Conservation (phyloP, 1,140 invertebrate species). For the Bombus impatiens region DNA sequence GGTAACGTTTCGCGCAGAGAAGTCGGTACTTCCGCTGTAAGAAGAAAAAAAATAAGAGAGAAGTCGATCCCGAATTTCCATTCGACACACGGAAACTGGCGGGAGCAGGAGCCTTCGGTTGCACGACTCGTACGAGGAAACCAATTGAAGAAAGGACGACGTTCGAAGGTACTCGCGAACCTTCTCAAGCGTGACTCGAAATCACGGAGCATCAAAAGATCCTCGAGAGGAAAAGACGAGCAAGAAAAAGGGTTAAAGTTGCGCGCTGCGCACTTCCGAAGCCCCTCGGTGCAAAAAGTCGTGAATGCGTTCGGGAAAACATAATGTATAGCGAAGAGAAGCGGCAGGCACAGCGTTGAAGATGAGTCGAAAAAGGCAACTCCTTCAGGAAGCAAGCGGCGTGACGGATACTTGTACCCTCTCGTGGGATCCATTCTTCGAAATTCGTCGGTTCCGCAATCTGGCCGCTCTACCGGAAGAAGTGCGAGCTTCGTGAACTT, state of each 20-base stretch:
- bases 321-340: conserved; percentile 14
- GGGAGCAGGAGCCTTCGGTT: not conserved
- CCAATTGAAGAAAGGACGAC: conserved; percentile 4
- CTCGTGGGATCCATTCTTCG: conserved; percentile 52
- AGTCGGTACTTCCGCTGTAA: not conserved
- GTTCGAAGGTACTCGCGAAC: conserved; percentile 9
- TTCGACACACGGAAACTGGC: not conserved
- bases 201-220: conserved; percentile 16
- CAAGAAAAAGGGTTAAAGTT: conserved; percentile 27
- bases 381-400: conserved; percentile 43
- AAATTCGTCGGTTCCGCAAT: conserved; percentile 31
- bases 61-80: not conserved
- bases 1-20: not conserved
- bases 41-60: no score
- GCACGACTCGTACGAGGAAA: not conserved
- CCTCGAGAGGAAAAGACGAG: conserved; percentile 25
- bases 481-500: conserved; percentile 22
- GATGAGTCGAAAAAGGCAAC: conserved; percentile 29
- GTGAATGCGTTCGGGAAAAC: conserved; percentile 21
- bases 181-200: not conserved
- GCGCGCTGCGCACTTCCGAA: conserved; percentile 14
- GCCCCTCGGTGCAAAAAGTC: conserved; percentile 2
- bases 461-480: conserved; percentile 18
- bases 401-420: conserved; percentile 41
- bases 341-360: not conserved